Conservation (phyloP, 2,888 invertebrate genomes). For the Elegia similella region DNA sequence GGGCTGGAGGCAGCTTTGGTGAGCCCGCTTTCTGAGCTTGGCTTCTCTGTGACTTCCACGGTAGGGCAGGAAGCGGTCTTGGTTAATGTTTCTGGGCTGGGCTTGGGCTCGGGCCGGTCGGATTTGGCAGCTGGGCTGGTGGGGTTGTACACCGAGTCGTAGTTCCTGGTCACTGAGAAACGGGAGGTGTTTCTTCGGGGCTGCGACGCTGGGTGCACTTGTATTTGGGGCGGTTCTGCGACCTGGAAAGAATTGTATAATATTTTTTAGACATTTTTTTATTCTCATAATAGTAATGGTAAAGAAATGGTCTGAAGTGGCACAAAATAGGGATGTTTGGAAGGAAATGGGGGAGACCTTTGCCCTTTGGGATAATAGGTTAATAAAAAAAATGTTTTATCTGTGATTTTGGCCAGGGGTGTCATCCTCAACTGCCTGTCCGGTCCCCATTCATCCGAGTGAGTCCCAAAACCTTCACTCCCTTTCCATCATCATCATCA, state of each 20-base stretch:
- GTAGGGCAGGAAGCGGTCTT: neutral
- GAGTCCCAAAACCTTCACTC: no score
- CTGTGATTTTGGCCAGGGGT: no score
- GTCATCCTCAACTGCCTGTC: no score
- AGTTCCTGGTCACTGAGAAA: constrained; percentile 73
- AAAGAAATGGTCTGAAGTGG: no score
- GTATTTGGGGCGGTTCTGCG: constrained; percentile 67
- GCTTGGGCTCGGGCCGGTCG: constrained; percentile 3
- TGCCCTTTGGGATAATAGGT: no score
- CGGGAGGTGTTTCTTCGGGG: constrained; percentile 72
- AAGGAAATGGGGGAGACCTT: no score
- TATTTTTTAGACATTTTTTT: no score
- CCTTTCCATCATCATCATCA: no score
- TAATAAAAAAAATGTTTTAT: no score
- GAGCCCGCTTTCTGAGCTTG: neutral
- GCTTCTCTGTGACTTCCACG: neutral
- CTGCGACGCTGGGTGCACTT: constrained; percentile 81
- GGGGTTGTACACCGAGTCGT: constrained; percentile 59
- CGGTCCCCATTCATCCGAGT: no score
- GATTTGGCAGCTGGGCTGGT: constrained; percentile 25
- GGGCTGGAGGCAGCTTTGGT: neutral
- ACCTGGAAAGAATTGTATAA: constrained; percentile 44
- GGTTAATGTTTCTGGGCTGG: constrained; percentile 2
- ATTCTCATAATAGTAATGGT: no score
- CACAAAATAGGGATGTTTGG: no score